These are phyloP conservation scores for Hydrophis major DNA, from an alignment of 2,797 vertebrate species.

Conservation along the genomic window DNA sequence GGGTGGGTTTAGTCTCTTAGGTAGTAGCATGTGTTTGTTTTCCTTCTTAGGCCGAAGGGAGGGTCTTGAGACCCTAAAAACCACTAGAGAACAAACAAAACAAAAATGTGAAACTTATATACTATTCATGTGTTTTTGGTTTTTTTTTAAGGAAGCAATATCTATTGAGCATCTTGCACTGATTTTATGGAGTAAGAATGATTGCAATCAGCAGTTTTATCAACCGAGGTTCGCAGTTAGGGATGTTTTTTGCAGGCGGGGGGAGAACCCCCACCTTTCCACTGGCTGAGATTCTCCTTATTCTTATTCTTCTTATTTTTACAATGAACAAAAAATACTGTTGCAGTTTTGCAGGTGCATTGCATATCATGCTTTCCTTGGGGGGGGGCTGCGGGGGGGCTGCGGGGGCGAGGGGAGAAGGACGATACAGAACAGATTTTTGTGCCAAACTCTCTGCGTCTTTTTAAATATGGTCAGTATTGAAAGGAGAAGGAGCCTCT, in stretches of 20 bases:
- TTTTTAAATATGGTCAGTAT: slow-evolving; percentile 19
- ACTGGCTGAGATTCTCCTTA: neutral
- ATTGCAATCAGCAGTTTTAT: neutral
- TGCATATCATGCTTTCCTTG: slow-evolving; percentile 25
- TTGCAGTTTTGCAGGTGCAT: slow-evolving; percentile 51
- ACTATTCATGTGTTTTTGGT: neutral
- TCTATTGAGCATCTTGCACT: slow-evolving; percentile 76
- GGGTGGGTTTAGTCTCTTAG: neutral
- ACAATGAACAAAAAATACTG: neutral
- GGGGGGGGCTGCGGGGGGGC: no score
- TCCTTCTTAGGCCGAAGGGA: slow-evolving; percentile 8
- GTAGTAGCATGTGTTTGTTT: slow-evolving; percentile 1
- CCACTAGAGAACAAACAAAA: slow-evolving; percentile 48
- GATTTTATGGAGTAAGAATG: slow-evolving; percentile 27
- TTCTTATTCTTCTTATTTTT: neutral
- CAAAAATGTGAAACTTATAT: slow-evolving; percentile 74
- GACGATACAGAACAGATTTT: neutral
- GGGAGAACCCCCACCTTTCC: neutral
- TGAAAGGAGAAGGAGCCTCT: neutral
- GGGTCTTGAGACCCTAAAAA: slow-evolving; percentile 5
- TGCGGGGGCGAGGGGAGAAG: neutral
- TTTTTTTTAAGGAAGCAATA: slow-evolving; percentile 82
- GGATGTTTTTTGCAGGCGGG: no score
- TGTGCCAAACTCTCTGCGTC: slow-evolving; percentile 42
- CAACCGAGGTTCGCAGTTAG: neutral